Conservation (phyloP, 2,113 vertebrate genomes). For the Piaya cayana region DNA sequence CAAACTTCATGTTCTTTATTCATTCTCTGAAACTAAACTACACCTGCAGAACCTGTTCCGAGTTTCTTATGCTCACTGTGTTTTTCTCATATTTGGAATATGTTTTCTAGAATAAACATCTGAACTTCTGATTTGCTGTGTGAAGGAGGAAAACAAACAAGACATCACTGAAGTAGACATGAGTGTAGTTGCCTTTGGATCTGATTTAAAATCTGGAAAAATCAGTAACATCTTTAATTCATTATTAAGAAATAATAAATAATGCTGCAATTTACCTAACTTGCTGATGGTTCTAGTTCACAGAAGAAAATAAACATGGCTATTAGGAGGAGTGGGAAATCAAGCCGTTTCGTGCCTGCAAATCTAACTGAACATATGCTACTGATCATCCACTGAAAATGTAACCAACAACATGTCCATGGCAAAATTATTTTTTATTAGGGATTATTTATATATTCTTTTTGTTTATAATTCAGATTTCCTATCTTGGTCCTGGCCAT, state of each 20-base stretch:
- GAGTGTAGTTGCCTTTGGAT: background rate
- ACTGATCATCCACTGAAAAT: background rate
- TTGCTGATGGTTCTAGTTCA: background rate
- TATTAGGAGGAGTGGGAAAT: background rate
- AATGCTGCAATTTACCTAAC: background rate
- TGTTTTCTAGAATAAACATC: background rate
- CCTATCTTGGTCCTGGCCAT: background rate
- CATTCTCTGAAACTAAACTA: background rate
- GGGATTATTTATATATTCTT: background rate
- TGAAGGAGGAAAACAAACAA: background rate
- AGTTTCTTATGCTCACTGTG: background rate
- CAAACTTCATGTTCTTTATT: background rate
- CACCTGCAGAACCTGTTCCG: background rate
- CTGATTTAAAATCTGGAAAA: background rate
- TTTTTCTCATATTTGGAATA: background rate
- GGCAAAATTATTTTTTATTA: background rate
- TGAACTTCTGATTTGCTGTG: background rate
- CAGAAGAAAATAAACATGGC: background rate
- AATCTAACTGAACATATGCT: background rate
- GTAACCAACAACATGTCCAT: background rate
- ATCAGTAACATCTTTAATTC: background rate
- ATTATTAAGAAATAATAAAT: background rate
- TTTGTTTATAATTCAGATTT: rapidly evolving
- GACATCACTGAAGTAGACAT: background rate
- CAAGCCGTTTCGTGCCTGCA: background rate